These are phyloP conservation scores for Crax fasciolata DNA, from an alignment of 2,797 vertebrate genomes.

Conservation along the genomic window DNA sequence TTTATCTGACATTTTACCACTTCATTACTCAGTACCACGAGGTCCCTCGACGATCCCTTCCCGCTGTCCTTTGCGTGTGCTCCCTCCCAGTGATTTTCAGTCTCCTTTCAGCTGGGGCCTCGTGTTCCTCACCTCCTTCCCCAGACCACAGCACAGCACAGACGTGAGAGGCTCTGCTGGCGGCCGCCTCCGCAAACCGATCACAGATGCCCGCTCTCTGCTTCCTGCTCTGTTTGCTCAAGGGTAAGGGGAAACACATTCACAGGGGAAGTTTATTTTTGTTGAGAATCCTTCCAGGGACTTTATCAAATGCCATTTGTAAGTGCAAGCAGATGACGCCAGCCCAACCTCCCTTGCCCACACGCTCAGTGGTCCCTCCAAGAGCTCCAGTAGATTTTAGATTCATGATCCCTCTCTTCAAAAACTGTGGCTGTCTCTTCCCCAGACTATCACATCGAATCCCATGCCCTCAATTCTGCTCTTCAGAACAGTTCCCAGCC, in stretches of 20 bases:
- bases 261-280: background rate
- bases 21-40: background rate
- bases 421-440: background rate
- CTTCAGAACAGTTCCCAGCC: slow-evolving; percentile 6
- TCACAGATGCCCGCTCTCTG: accelerated
- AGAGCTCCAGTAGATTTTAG: background rate
- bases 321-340: background rate
- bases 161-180: accelerated
- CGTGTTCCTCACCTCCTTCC: accelerated
- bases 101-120: background rate
- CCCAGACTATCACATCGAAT: background rate
- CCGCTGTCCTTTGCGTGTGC: accelerated
- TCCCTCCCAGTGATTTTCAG: background rate
- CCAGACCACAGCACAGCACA: background rate
- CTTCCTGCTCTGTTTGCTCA: background rate
- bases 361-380: background rate
- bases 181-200: background rate
- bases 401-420: background rate
- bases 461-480: background rate
- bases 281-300: background rate
- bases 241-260: background rate
- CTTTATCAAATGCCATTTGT: background rate
- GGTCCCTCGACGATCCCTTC: background rate
- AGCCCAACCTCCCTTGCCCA: background rate
- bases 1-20: background rate